These are phyloP conservation scores for Euleptes europaea DNA, from an alignment of 2,113 vertebrate genomes.

Conservation along the genomic window DNA sequence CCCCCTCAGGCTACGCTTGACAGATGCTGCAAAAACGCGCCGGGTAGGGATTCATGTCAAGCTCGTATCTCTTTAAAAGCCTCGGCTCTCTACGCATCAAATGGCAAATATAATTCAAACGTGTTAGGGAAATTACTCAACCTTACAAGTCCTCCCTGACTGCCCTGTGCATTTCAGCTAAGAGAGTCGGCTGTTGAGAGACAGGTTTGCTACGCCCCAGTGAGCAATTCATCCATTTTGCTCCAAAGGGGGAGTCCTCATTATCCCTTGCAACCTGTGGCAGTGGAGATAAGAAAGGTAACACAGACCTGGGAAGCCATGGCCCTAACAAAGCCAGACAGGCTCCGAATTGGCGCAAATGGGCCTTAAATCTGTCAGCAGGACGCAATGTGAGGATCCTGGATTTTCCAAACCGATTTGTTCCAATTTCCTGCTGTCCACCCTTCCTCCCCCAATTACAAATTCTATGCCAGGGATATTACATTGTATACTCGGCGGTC, in stretches of 20 bases:
- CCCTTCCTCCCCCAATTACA: too few relatives aligned
- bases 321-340: background rate
- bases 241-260: background rate
- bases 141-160: conserved; percentile 24
- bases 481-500: too few relatives aligned
- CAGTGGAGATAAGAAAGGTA: background rate
- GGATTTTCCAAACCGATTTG: background rate
- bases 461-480: too few relatives aligned
- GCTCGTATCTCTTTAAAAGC: conserved; percentile 16
- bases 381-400: background rate
- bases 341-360: background rate
- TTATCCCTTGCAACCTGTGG: conserved; percentile 20
- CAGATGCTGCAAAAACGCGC: conserved; percentile 29
- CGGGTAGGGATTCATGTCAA: conserved; percentile 14
- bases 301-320: background rate
- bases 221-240: background rate
- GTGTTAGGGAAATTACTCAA: conserved; percentile 22
- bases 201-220: background rate
- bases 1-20: conserved; percentile 2
- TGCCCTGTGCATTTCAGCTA: background rate
- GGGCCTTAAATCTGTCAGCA: background rate
- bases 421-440: background rate
- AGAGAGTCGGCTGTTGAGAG: background rate
- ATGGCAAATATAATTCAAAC: conserved; percentile 40
- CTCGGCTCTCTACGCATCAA: conserved; percentile 32